Percentiles rank a stretch among this genome's conserved stretches.
These are phyloP conservation scores for Bungarus multicinctus DNA, from an alignment of 2,113 vertebrate genomes.

Conservation along the genomic window DNA sequence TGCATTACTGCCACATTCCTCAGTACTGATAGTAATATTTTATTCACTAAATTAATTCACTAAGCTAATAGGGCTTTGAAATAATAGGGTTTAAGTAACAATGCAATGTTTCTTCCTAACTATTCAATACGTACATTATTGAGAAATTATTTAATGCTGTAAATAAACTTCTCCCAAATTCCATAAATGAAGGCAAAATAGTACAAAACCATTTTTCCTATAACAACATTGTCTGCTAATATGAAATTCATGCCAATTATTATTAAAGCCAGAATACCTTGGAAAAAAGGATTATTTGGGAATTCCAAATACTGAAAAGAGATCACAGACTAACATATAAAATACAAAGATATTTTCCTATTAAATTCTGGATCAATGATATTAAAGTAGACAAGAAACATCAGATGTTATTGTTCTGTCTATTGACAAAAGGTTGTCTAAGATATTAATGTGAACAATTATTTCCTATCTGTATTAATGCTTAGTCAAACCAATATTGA, in stretches of 20 bases:
- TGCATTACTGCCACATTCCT: background rate
- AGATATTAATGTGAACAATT: background rate
- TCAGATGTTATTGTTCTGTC: background rate
- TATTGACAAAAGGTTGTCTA: background rate
- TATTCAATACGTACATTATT: constrained; percentile 16
- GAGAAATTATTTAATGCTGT: constrained; percentile 33
- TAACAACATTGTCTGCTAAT: background rate
- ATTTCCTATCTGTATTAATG: background rate
- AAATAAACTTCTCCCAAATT: background rate
- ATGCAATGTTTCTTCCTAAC: constrained; percentile 14
- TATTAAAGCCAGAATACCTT: background rate
- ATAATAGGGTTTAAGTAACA: background rate
- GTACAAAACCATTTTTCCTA: constrained; percentile 29
- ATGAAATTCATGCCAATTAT: background rate
- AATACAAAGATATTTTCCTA: background rate
- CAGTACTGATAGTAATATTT: constrained; percentile 33
- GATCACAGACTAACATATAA: background rate
- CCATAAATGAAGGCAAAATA: background rate
- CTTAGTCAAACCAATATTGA: background rate
- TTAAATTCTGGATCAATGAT: background rate
- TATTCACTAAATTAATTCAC: constrained; percentile 5
- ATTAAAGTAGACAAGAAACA: background rate
- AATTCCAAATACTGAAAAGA: background rate
- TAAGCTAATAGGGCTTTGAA: background rate
- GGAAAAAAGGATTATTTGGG: background rate